Conservation (phyloP, 2,888 invertebrate genomes). For the Drosophila flavopinicola region DNA sequence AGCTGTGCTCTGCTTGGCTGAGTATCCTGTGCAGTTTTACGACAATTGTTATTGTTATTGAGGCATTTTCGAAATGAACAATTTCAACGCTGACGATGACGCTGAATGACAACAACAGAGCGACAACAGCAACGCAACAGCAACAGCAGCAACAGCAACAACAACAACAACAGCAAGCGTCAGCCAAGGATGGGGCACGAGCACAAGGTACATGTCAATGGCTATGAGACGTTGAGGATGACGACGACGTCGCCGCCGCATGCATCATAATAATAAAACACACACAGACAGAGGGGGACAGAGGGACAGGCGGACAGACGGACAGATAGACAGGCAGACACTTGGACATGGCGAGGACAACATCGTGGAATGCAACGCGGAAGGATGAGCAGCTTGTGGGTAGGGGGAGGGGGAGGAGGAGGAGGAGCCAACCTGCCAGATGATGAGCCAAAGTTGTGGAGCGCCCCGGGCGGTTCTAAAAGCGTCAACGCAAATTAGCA, state of each 20-base stretch:
- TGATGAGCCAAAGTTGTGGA: constrained; percentile 51
- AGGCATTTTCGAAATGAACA: constrained; percentile 81
- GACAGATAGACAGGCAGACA: constrained; percentile 48
- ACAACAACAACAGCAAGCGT: constrained; percentile 8
- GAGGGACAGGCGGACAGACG: constrained; percentile 23
- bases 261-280: constrained; percentile 80
- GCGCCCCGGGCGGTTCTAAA: constrained; percentile 76
- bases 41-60: constrained; percentile 81
- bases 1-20: constrained; percentile 39
- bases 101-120: constrained; percentile 68
- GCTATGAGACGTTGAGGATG: constrained; percentile 56
- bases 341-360: constrained; percentile 73
- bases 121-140: constrained; percentile 34
- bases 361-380: constrained; percentile 62
- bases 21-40: constrained; percentile 77
- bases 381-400: constrained; percentile 33
- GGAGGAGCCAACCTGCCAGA: constrained; percentile 27
- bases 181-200: constrained; percentile 44
- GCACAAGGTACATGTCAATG: constrained; percentile 76
- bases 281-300: constrained; percentile 47
- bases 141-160: constrained; percentile 14
- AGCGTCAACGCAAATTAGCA: constrained; percentile 80
- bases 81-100: constrained; percentile 74
- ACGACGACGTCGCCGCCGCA: constrained; percentile 66
- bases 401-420: background rate